Percentiles rank a stretch among this genome's conserved stretches.
These are phyloP conservation scores for Drosophila busckii DNA, from an alignment of 1,140 invertebrate species.

Conservation along the genomic window DNA sequence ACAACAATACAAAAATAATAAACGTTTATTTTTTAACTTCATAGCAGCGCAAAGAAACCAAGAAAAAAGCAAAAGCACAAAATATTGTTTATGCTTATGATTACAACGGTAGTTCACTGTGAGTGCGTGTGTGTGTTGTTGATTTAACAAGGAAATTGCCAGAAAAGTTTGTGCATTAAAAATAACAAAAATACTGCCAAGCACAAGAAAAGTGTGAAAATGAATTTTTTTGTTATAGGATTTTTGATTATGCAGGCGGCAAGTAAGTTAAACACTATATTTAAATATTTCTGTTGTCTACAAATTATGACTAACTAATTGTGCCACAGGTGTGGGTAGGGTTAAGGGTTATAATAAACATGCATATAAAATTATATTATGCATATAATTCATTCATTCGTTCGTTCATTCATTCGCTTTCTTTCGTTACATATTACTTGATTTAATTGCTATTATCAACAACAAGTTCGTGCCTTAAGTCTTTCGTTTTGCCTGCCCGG, in stretches of 20 bases:
- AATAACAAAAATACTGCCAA: conserved; percentile 35
- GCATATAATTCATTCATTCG: too few relatives aligned
- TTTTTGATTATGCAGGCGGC: conserved; percentile 77
- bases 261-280: conserved; percentile 60
- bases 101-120: conserved; percentile 13
- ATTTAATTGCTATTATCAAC: conserved; percentile 6
- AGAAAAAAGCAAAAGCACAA: not conserved
- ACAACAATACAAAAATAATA: conserved; percentile 29
- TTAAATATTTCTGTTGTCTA: not conserved
- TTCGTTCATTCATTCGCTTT: not conserved
- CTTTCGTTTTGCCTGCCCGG: conserved; percentile 30
- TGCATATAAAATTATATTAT: too few relatives aligned
- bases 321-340: not conserved
- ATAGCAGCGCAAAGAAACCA: not conserved
- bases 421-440: conserved; percentile 6
- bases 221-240: conserved; percentile 77
- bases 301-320: not conserved
- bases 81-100: conserved; percentile 15
- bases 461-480: conserved; percentile 51
- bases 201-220: conserved; percentile 38
- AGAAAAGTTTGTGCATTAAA: conserved; percentile 34
- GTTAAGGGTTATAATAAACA: conserved; percentile 1
- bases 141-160: conserved; percentile 32
- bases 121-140: conserved; percentile 13
- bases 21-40: conserved; percentile 43